phyloP scores from a whole-genome alignment of 37 sponge, comb jelly and placozoan species.

The Cladorhizidae sp. region DNA sequence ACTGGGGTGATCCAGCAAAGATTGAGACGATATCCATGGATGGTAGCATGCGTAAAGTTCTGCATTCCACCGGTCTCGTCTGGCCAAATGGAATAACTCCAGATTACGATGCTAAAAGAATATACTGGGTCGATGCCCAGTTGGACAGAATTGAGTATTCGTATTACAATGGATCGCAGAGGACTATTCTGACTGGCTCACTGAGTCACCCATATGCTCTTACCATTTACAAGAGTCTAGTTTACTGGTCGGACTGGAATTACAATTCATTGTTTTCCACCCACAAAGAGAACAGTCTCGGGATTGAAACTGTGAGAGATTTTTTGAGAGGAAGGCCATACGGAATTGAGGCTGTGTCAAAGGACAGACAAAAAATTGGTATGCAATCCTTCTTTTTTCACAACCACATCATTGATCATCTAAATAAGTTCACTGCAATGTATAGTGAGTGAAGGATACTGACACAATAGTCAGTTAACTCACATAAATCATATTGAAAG shows the following conservation, averaged over 20 bases:
- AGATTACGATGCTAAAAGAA: conserved; percentile 25
- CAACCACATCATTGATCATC: too few species aligned
- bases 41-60: conserved; percentile 28
- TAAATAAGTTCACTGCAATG: too few species aligned
- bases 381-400: too few species aligned
- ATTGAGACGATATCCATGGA: conserved; percentile 75
- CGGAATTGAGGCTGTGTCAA: conserved; percentile 37
- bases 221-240: conserved; percentile 35
- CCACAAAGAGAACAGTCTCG: neutral
- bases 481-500: too few species aligned
- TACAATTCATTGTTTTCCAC: conserved; percentile 27
- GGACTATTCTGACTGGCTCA: neutral
- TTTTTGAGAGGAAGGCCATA: conserved; percentile 6
- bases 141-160: conserved; percentile 33
- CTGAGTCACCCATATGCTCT: conserved; percentile 54
- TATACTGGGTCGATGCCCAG: conserved; percentile 49
- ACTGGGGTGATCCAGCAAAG: conserved; percentile 54
- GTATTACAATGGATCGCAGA: conserved; percentile 13
- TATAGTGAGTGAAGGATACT: too few species aligned
- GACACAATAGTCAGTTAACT: too few species aligned
- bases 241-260: conserved; percentile 78
- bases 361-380: conserved; percentile 16
- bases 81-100: conserved; percentile 48
- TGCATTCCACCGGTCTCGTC: conserved; percentile 20
- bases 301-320: neutral